A percentile compares a stretch with the other conserved stretches of the same genome.
phyloP scores from a whole-genome alignment of 2,888 invertebrate genomes.

The Microchrysa polita region DNA sequence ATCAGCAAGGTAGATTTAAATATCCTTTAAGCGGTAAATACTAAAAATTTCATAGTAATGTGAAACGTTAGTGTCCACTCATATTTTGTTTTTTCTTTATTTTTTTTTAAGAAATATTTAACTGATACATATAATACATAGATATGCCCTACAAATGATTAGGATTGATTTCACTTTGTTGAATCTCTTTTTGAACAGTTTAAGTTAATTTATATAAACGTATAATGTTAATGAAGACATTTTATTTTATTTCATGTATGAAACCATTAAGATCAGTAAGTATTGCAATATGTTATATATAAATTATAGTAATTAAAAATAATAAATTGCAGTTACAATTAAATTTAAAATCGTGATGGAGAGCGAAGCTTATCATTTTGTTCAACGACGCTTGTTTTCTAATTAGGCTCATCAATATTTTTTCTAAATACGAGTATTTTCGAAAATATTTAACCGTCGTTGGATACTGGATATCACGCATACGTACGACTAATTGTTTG shows the following conservation, averaged over 20 bases:
- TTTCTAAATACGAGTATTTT: too few species aligned
- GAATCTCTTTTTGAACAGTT: constrained; percentile 26
- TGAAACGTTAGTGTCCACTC: constrained; percentile 1
- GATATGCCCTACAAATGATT: constrained; percentile 7
- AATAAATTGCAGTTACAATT: too few species aligned
- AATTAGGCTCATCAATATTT: too few species aligned
- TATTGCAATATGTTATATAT: constrained; percentile 30
- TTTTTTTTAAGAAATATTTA: background rate
- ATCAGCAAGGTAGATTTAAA: constrained; percentile 32
- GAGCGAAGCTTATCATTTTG: too few species aligned
- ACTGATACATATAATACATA: background rate
- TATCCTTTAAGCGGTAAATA: background rate
- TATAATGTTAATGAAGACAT: constrained; percentile 6
- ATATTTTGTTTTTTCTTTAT: constrained; percentile 34
- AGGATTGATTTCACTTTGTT: constrained; percentile 32
- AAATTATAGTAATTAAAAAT: background rate
- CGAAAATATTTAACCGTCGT: too few species aligned
- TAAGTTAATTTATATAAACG: constrained; percentile 38
- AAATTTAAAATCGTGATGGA: too few species aligned
- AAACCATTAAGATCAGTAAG: constrained; percentile 23
- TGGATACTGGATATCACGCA: too few species aligned
- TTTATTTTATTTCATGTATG: constrained; percentile 29
- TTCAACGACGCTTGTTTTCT: too few species aligned
- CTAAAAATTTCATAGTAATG: background rate
- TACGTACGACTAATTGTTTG: too few species aligned